Evolutionary conservation across 1,140 invertebrate species (phyloP), one percentile per base, ranked within the genome.

Genomic region (Galleria mellonella): DNA sequence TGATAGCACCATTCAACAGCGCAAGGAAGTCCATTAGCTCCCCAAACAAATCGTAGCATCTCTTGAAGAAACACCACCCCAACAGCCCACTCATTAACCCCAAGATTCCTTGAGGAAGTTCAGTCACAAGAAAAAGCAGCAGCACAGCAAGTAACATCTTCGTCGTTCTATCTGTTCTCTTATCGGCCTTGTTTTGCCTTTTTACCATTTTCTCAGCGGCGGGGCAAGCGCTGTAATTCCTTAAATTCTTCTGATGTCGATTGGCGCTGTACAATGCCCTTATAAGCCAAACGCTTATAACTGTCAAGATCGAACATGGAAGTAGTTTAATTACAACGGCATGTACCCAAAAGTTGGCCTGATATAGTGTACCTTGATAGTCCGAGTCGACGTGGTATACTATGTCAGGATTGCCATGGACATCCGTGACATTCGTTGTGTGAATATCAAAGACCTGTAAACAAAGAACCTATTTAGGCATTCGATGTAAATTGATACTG

Each of bases 11-110:
- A 85, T 98, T 98, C 27, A 98, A 85, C 4, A 98, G 84, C 0
- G 97, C 97, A 43, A 98, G 82, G 7, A 97, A 90, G 74, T 98
- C 97, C 93, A 97, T 95, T 7, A 97, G 63, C 68, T 97, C 95
- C 0, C 95, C 96, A 43, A 97, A 92, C 23, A 91, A 90, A 79
- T 90, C 88, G 65, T 94, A 95, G 71, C 93, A 94, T 27, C 87
- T 89, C 27, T 89, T 77, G 52, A 94, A 94, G 72, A 95, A 94
- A 49, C 90, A 90, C 42, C 91, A 89, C 8, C 92, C 93, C 9
- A 93, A 78, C 5, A 94, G 76, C 0, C 90, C 92, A 14, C 91
- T 93, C 12, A 94, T 70, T 2, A 95, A 79, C 0, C 91, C 92
- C 1, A 95, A 78, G 28, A 95, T 87, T 0, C 93, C 92, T 70